These are phyloP conservation scores for Helobdella robusta DNA, from an alignment of 2,888 invertebrate species.

Conservation along the genomic window DNA sequence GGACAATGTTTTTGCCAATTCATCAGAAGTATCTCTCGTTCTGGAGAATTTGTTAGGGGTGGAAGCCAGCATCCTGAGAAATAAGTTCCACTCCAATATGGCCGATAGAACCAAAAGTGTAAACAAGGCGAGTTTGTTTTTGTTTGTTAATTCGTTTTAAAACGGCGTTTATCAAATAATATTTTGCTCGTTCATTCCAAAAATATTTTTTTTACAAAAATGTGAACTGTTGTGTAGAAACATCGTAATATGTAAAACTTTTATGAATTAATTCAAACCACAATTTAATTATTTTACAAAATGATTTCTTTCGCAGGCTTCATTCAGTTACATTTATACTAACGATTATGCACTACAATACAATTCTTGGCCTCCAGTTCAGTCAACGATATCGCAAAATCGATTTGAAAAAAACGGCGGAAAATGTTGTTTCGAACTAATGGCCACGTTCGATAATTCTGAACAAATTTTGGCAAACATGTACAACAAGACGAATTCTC, in stretches of 20 bases:
- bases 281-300: too few species aligned
- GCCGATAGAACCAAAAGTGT: not conserved
- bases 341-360: not conserved
- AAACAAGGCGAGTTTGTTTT: constrained; percentile 5
- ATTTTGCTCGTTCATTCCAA: too few species aligned
- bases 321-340: too few species aligned
- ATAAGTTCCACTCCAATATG: not conserved
- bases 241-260: too few species aligned
- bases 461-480: not conserved
- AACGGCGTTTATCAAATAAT: too few species aligned
- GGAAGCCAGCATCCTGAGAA: not conserved
- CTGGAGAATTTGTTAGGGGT: not conserved
- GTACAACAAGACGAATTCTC: not conserved
- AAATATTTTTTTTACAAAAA: too few species aligned
- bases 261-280: too few species aligned
- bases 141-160: too few species aligned
- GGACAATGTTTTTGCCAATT: constrained; percentile 11
- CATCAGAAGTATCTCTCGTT: not conserved
- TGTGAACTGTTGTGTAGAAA: too few species aligned
- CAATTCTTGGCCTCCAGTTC: not conserved
- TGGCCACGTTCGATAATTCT: not conserved
- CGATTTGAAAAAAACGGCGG: constrained; percentile 11
- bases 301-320: too few species aligned
- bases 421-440: not conserved
- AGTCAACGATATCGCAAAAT: constrained; percentile 4